These are phyloP conservation scores for Antheraea pernyi DNA, from an alignment of 1,140 invertebrate species.

Conservation along the genomic window DNA sequence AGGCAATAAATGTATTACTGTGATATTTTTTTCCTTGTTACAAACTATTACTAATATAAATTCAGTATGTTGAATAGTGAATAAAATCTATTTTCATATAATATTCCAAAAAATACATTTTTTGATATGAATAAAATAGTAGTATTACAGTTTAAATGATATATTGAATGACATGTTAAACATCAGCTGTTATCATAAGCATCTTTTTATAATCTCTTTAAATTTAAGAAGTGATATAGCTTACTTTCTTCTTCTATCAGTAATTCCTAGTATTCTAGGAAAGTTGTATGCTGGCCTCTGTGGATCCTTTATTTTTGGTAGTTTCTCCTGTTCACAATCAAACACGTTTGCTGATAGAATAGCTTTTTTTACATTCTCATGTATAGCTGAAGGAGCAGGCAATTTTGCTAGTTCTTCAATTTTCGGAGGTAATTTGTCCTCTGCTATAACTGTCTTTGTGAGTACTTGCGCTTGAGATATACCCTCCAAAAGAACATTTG, in stretches of 20 bases:
- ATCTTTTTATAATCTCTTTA: no score
- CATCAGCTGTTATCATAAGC: no score
- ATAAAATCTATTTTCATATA: no score
- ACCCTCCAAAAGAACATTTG: conserved; percentile 85
- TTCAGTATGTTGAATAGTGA: no score
- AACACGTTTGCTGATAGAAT: conserved; percentile 87
- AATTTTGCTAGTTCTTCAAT: conserved; percentile 74
- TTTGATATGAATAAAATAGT: no score
- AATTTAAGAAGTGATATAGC: conserved; percentile 29
- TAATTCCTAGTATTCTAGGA: conserved; percentile 86
- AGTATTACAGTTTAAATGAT: no score
- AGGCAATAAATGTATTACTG: no score
- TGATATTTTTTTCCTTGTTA: no score
- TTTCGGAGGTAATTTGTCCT: conserved; percentile 81
- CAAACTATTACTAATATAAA: no score
- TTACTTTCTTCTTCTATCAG: conserved; percentile 85
- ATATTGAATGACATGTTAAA: no score
- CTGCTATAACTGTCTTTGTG: conserved; percentile 86
- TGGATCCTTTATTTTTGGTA: conserved; percentile 86
- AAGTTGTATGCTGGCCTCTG: conserved; percentile 85
- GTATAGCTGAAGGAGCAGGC: conserved; percentile 73
- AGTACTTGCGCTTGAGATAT: conserved; percentile 85
- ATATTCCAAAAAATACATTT: no score
- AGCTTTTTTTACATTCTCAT: conserved; percentile 80
- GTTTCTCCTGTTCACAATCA: conserved; percentile 87